phyloP scores from a whole-genome alignment of 92 coral and sea anemone species.

The Phymanthus crucifer region DNA sequence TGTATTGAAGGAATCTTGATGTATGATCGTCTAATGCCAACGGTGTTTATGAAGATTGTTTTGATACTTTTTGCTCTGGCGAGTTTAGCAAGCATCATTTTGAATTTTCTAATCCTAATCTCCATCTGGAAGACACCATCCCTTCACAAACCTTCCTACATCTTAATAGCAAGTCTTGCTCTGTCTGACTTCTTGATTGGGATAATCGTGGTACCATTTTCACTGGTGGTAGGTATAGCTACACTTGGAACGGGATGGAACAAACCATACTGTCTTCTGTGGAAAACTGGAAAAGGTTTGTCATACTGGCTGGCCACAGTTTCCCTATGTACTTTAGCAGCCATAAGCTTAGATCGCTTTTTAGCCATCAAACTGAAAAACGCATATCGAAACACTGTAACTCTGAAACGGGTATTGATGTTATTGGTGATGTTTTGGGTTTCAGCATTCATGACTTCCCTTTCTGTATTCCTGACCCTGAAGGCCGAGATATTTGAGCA shows the following conservation, averaged over 20 bases:
- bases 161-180: too few relatives aligned
- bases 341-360: constrained; percentile 8
- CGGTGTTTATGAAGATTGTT: neutral
- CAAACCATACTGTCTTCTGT: neutral
- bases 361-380: constrained; percentile 2
- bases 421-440: neutral
- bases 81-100: neutral
- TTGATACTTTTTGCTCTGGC: neutral
- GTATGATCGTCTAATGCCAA: neutral
- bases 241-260: neutral
- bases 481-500: neutral
- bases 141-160: too few relatives aligned
- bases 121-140: too few relatives aligned
- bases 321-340: neutral
- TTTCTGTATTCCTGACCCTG: neutral
- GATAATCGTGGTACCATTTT: neutral
- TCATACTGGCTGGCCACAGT: neutral
- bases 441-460: neutral
- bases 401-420: neutral
- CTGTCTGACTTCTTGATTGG: neutral
- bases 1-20: neutral
- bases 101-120: neutral
- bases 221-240: neutral
- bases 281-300: neutral
- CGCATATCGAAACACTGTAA: neutral